phyloP scores from a whole-genome alignment of 2,888 invertebrate species.

The Cylindroiulus punctatus region DNA sequence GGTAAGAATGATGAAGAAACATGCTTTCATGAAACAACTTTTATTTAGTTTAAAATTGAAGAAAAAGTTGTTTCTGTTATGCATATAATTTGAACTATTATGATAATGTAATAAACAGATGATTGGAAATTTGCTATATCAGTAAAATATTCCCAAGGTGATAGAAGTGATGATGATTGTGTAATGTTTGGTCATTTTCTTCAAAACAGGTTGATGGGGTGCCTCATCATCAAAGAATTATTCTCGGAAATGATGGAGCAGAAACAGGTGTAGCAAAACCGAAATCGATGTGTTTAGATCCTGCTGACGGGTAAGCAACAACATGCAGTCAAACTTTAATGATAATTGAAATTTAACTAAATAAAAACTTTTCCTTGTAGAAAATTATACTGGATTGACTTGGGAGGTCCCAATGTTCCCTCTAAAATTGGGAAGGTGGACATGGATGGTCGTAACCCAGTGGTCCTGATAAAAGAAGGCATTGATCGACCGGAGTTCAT shows the following conservation, averaged over 20 bases:
- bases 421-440: slow-evolving; percentile 81
- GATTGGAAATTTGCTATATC: too few relatives aligned
- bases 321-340: not conserved
- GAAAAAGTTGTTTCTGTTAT: too few relatives aligned
- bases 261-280: slow-evolving; percentile 87
- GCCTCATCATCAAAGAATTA: slow-evolving; percentile 81
- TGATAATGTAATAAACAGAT: too few relatives aligned
- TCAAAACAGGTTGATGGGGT: slow-evolving; percentile 77
- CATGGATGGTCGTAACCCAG: slow-evolving; percentile 89
- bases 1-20: slow-evolving; percentile 57
- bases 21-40: too few relatives aligned
- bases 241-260: slow-evolving; percentile 90
- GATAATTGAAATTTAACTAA: not conserved
- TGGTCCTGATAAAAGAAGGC: slow-evolving; percentile 75
- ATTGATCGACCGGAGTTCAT: slow-evolving; percentile 84
- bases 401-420: slow-evolving; percentile 89
- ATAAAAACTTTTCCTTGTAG: slow-evolving; percentile 66
- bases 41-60: too few relatives aligned
- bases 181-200: not conserved
- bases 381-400: slow-evolving; percentile 95
- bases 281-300: slow-evolving; percentile 87
- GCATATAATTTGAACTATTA: too few relatives aligned
- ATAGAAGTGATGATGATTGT: too few relatives aligned
- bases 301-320: slow-evolving; percentile 80
- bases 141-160: too few relatives aligned